Evolutionary conservation across 1,140 invertebrate species (phyloP), one percentile per base, ranked within the genome.

Genomic region (Portunus trituberculatus): DNA sequence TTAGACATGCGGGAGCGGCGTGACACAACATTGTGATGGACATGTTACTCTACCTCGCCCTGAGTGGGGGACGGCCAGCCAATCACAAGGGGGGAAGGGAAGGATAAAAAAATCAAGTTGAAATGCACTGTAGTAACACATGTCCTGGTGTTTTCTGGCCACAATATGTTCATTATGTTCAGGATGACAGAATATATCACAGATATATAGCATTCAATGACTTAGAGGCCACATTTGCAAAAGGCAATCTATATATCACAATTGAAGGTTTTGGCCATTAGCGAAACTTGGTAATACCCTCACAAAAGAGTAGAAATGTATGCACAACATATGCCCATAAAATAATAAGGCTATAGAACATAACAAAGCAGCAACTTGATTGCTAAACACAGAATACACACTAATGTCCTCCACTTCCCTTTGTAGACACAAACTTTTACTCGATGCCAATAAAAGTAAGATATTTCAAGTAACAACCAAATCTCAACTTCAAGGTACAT

Each of bases 21-120:
- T 91, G 83, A 87, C 90, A 92, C 90, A 92, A 92, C 94, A 92
- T 83, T 88, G 76, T 76, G 91, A 86, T 45, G 59, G 82, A 59
- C 90, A 48, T 52, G 46, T 92, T 95, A 95, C 94, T 87, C 91
- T 95, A 95, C 94, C 94, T 95, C 94, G 94, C 94, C 94, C 94
- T 95, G 94, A 92, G 94, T 95, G 93, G 93, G 93, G 93, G 93
- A 91, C 76, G 93, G 91, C 93, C 93, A 94, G 93, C 93, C 93
- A 94, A 90, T 94, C 87, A 94, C 88, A 88, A 39, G 83, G 76
- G 88, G 91, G 48, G 29, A 87, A 67, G 94, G 90, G 91, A 86
- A 48, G 91, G 86, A 32, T 45, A 86, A 82, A 95, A 86, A 95
- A 95, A 95, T 95, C 48, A 87, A 92, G 94, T 95, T 95, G 94